Base-by-base conservation (phyloP, 2,113 vertebrate genomes). In the Tapirus terrestris region DNA sequence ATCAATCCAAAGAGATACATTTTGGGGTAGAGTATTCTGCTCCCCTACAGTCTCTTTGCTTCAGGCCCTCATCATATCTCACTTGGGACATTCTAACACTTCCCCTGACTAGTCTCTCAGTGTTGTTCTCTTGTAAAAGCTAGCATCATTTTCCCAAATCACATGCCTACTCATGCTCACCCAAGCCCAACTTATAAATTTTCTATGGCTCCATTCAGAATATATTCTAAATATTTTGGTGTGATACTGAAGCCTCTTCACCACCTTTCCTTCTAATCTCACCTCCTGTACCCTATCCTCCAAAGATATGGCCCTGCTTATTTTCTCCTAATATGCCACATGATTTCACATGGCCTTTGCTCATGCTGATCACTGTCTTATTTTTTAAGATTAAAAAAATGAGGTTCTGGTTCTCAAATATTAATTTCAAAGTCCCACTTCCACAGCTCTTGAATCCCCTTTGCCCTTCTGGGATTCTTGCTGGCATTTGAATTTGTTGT, bases 381-480 rank as follows among this genome's bases (percentile, higher is more conserved):
- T 79, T 87, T 73, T 94, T 65, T 72, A 88, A 83, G 87, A 83
- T 92, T 10, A 58, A 80, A 92, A 79, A 86, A 73, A 43, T 13
- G 11, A 73, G 13, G 31, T 29, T 81, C 43, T 85, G 14, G 76
- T 80, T 92, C 58, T 94, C 80, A 85, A 84, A 90, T 16, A 51
- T 23, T 83, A 70, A 68, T 90, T 95, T 85, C 63, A 81, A 96
- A 92, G 68, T 51, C n/a, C 20, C 51, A 33, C n/a, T 88, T 93
- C 60, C 20, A 16, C 5, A 88, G 82, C 51, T 83, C 48, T 94
- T 89, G 63, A 92, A 39, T 92, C 20, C 65, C 68, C 31, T 14
- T 76, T 90, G 88, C 70, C 76, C 82, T 67, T 96, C 79, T 79
- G 88, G 96, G 85, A 91, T 29, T 94, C 67, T 95, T 89, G 3